A percentile compares a stretch with the other conserved stretches of the same genome.
phyloP scores from a whole-genome alignment of 2,113 vertebrate genomes.

The Catharus minimus region DNA sequence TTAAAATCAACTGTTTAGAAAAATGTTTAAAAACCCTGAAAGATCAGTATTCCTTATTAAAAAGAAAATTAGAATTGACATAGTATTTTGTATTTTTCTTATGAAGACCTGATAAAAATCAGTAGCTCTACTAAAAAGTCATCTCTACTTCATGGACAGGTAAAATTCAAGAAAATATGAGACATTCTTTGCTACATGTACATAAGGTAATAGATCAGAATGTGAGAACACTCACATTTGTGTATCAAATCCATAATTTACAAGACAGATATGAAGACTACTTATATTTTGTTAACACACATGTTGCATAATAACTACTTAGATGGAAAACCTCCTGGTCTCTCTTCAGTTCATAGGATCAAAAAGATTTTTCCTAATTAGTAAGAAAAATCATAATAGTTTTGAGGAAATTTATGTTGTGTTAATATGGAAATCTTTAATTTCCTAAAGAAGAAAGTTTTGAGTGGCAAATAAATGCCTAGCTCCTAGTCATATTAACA shows the following conservation, averaged over 20 bases:
- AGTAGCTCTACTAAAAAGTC: background rate
- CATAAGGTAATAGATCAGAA: accelerated
- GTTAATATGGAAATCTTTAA: background rate
- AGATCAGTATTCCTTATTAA: background rate
- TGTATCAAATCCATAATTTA: background rate
- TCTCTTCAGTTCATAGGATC: background rate
- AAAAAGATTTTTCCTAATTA: background rate
- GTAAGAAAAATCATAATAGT: background rate
- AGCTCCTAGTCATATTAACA: background rate
- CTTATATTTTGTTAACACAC: background rate
- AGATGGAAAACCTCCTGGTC: background rate
- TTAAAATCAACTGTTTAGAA: background rate
- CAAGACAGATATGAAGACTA: background rate
- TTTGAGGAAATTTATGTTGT: background rate
- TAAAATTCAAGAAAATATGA: background rate
- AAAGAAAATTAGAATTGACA: background rate
- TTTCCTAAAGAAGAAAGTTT: background rate
- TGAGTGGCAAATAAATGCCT: background rate
- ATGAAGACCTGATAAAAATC: background rate
- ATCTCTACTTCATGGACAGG: background rate
- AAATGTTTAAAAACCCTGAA: background rate
- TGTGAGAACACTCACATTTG: background rate
- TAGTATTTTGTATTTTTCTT: background rate
- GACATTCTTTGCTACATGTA: background rate
- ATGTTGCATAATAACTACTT: background rate